Evolutionary conservation across 2,113 vertebrate genomes (phyloP).

Genomic region (Microcebus murinus): DNA sequence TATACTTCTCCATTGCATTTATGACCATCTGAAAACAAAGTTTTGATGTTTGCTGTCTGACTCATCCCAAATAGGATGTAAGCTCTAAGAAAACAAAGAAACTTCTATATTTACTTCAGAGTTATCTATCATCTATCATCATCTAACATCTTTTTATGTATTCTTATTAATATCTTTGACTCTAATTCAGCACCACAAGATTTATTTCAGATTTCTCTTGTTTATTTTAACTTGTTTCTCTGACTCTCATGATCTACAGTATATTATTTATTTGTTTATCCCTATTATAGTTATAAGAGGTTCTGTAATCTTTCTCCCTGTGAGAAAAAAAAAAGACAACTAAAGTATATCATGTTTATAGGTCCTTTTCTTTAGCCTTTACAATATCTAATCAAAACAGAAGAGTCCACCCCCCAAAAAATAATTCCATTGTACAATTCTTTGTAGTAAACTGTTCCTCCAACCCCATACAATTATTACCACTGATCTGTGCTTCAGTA

Average conservation of each 20-base stretch:
- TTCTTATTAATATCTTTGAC: neutral
- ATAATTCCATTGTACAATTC: neutral
- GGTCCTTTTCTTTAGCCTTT: conserved; percentile 29
- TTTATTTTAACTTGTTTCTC: neutral
- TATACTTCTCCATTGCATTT: neutral
- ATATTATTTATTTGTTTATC: neutral
- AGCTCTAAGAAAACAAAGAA: neutral
- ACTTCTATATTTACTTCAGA: neutral
- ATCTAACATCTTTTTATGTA: neutral
- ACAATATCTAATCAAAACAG: neutral
- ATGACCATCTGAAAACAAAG: neutral
- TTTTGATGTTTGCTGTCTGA: neutral
- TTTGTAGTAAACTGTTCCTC: neutral
- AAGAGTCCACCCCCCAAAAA: neutral
- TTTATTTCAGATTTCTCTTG: neutral
- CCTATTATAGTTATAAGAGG: neutral
- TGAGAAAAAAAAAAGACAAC: neutral
- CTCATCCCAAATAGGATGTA: neutral
- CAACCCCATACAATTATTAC: neutral
- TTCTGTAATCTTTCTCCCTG: neutral
- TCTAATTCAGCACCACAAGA: neutral
- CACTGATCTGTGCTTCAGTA: neutral
- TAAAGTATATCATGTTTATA: neutral
- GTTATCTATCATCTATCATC: neutral
- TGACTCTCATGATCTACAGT: neutral